phyloP scores from a whole-genome alignment of 2,888 invertebrate species.

The Lathronympha strigana region DNA sequence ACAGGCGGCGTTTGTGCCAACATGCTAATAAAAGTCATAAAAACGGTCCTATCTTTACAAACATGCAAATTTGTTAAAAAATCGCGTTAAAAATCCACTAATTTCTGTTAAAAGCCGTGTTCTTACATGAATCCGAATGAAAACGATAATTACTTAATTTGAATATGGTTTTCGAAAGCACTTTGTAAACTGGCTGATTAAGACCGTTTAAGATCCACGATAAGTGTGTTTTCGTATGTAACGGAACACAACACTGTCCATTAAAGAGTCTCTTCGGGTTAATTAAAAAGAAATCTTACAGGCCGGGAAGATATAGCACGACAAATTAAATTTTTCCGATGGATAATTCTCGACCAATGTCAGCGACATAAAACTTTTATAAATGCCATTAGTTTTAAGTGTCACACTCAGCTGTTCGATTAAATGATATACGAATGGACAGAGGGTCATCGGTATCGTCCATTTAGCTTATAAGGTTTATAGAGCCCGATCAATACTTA shows the following conservation, averaged over 20 bases:
- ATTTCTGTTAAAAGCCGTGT: conserved; percentile 46
- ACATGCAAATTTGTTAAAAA: conserved; percentile 31
- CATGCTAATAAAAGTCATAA: background rate
- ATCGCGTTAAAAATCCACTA: conserved; percentile 35
- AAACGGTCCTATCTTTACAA: conserved; percentile 6
- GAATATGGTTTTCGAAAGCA: conserved; percentile 55
- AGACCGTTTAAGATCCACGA: conserved; percentile 57
- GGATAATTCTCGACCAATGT: background rate
- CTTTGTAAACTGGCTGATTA: conserved; percentile 59
- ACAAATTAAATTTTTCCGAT: conserved; percentile 18
- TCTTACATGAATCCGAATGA: conserved; percentile 47
- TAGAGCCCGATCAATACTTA: conserved; percentile 35
- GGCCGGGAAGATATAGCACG: conserved; percentile 51
- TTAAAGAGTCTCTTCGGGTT: conserved; percentile 64
- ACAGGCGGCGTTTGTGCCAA: background rate
- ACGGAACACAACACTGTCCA: conserved; percentile 58
- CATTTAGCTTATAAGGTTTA: conserved; percentile 46
- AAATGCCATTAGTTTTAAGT: background rate
- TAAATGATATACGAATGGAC: conserved; percentile 48
- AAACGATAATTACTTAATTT: conserved; percentile 60
- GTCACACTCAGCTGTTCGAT: background rate
- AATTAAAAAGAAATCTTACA: conserved; percentile 62
- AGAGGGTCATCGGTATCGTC: conserved; percentile 49
- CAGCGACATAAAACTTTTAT: background rate
- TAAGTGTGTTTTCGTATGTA: conserved; percentile 56